Evolutionary conservation across 1,140 invertebrate species (phyloP).

Genomic region (Pseudomyrmex cubaensis): DNA sequence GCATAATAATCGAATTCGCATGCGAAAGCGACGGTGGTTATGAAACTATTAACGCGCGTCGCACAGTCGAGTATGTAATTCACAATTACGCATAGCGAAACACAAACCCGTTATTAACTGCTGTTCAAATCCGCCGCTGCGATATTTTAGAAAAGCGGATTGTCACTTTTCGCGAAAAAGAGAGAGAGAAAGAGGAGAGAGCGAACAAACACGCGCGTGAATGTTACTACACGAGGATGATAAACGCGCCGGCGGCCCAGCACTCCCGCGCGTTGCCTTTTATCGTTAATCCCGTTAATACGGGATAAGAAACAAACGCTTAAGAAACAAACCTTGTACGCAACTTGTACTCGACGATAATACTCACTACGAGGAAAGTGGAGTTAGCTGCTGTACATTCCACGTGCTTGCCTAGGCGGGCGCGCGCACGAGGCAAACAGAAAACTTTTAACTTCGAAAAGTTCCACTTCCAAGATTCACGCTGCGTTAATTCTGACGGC

Average conservation of each 20-base stretch:
- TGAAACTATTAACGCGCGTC: slow-evolving; percentile 50
- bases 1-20: slow-evolving; percentile 58
- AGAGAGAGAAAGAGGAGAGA: background rate
- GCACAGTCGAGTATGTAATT: slow-evolving; percentile 45
- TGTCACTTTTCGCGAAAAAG: background rate
- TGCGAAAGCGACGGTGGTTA: slow-evolving; percentile 54
- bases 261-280: background rate
- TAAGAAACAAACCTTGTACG: background rate
- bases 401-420: slow-evolving; percentile 10
- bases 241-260: too few relatives aligned
- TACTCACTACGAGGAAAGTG: slow-evolving; percentile 30
- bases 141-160: background rate
- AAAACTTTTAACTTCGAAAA: slow-evolving; percentile 55
- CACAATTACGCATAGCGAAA: slow-evolving; percentile 46
- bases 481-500: slow-evolving; percentile 48
- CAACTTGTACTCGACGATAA: background rate
- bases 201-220: too few relatives aligned
- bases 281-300: background rate
- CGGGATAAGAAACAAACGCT: background rate
- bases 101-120: slow-evolving; percentile 42
- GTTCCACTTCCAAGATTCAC: slow-evolving; percentile 53
- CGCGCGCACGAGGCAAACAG: slow-evolving; percentile 13
- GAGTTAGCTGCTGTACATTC: slow-evolving; percentile 34
- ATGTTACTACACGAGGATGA: too few relatives aligned
- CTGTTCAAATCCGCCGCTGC: background rate